Evolutionary conservation across 2,113 vertebrate genomes (phyloP), one percentile per base, ranked within the genome.

Genomic region (Nothobranchius kuhntae): DNA sequence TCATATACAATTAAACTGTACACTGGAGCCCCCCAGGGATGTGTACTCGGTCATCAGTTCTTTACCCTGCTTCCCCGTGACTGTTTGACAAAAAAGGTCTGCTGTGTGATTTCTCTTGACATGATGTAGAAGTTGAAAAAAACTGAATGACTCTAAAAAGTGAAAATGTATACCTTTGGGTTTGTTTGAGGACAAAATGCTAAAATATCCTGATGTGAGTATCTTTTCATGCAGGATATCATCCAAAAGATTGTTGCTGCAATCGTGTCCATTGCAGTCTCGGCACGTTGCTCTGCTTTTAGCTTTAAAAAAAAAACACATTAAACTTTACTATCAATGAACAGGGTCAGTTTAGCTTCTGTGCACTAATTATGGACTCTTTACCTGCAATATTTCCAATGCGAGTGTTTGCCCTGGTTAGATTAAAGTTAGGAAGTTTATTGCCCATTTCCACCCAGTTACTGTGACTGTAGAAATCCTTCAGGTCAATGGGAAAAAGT

Each of bases 381-480:
- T 65, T 77, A 93, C 90, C 89, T 81, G 91, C 90, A 26, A 87
- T 71, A 26, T 87, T 89, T 1, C 78, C 85, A 17, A 92, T 82
- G 64, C 10, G 35, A 42, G n/a, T 17, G 13, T 73, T 78, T 3
- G 75, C 51, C 75, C 59, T 69, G 68, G 90, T 85, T 14, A 93
- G 78, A 65, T 85, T 89, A 2, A 78, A 9, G 24, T 85, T 89
- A 1, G 90, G 87, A 3, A n/a, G 0, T 36, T 0, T 71, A 4
- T 77, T 73, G 1, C 81, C 82, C 40, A 90, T 40, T 51, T 93
- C 92, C 30, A 90, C 76, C 90, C 91, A 92, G 86, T 92, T 89
- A 57, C 85, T 91, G 48, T 92, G 91, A 42, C 91, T 91, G 86
- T 92, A 91, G 73, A 91, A 92, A 61, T 92, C 91, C 91, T 91